These are phyloP conservation scores for Linepithema humile DNA, from an alignment of 1,140 invertebrate species.

Conservation along the genomic window DNA sequence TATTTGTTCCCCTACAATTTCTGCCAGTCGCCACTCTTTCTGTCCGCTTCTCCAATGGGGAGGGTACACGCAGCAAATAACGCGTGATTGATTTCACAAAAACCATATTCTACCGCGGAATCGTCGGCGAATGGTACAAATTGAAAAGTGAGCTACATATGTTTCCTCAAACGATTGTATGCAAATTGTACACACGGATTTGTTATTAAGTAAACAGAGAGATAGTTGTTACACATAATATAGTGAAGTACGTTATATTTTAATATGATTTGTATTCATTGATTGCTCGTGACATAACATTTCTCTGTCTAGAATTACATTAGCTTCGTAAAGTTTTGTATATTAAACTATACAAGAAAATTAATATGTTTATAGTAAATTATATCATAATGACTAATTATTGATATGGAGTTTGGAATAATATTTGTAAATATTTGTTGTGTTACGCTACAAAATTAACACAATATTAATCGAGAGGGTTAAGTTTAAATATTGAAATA, in stretches of 20 bases:
- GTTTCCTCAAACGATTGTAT: constrained; percentile 57
- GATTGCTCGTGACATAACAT: background rate
- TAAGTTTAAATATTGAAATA: constrained; percentile 7
- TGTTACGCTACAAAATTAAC: background rate
- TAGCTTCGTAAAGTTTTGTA: background rate
- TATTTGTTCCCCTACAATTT: constrained; percentile 19
- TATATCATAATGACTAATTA: background rate
- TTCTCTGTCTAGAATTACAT: background rate
- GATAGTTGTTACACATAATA: background rate
- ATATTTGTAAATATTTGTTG: background rate
- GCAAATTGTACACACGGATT: background rate
- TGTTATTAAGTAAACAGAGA: background rate
- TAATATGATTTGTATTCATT: background rate
- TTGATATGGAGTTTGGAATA: background rate
- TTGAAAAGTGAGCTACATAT: constrained; percentile 81
- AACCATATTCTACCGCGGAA: constrained; percentile 63
- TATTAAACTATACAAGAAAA: background rate
- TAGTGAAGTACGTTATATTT: background rate
- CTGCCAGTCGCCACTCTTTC: constrained; percentile 66
- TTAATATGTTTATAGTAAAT: background rate
- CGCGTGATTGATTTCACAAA: constrained; percentile 81
- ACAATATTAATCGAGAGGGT: background rate
- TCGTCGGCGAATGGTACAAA: constrained; percentile 70
- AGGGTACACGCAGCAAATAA: constrained; percentile 77
- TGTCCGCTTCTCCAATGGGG: constrained; percentile 60